Evolutionary conservation across 2,797 vertebrate genomes (phyloP), one percentile per base, ranked within the genome.

Genomic region (Neoniphon sammara): DNA sequence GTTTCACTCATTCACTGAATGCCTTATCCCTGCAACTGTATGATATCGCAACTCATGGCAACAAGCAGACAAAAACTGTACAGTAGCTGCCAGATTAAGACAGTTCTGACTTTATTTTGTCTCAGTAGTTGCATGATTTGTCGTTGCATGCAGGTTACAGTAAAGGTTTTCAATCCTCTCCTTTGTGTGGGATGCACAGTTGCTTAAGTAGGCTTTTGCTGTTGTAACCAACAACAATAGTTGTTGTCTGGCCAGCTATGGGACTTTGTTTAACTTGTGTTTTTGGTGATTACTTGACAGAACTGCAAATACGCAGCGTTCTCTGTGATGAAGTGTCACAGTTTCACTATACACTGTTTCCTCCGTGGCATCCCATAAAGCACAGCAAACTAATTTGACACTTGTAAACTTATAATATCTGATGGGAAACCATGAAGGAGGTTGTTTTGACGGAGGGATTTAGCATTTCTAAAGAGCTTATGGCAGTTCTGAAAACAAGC

Each of bases 161-260:
- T 39, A 17, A 54, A 78, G 2, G 11, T 53, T 42, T 77, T 56
- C 62, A 30, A 75, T 72, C 62, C 47, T 11, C 11, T 55, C 50
- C 46, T 47, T 46, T 66, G 54, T 23, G 31, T 64, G 58, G 55
- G 10, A 18, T 10, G n/a, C 49, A 52, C 46, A 15, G 66, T 58
- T 70, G 75, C 61, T 74, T 78, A 23, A 57, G 47, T 0, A 23
- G 42, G 54, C 66, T 63, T 74, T 79, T 30, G 2, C 34, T 89
- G 81, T 82, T 87, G 73, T 75, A 85, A 84, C 82, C 47, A 57
- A 66, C 65, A 85, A 87, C 87, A 83, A 54, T 49, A 69, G 25
- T 47, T 77, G 77, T 46, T 76, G 58, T 75, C 69, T 58, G 56
- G 58, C 63, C 60, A 62, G 34, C 78, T 30, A 17, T 57, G 71